These are phyloP conservation scores for Luffia ferchaultella DNA, from an alignment of 2,888 invertebrate genomes.

Conservation along the genomic window DNA sequence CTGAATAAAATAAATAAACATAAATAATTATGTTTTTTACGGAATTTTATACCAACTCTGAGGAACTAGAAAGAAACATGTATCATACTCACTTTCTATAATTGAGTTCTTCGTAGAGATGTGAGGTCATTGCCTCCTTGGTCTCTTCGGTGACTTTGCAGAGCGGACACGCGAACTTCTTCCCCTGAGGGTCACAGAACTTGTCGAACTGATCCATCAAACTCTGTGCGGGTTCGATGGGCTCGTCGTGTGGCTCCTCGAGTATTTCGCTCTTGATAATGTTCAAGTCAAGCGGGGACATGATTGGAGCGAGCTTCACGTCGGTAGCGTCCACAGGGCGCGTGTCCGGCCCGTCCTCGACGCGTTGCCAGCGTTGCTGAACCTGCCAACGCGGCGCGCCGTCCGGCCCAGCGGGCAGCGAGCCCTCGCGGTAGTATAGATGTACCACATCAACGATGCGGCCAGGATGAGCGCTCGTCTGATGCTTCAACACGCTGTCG, in stretches of 20 bases:
- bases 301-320: constrained; percentile 7
- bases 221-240: constrained; percentile 27
- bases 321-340: constrained; percentile 17
- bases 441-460: constrained; percentile 43
- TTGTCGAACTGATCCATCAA: constrained; percentile 35
- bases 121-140: constrained; percentile 69
- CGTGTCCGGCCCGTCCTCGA: constrained; percentile 4
- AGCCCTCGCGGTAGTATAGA: constrained; percentile 62
- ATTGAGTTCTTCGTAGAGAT: constrained; percentile 72
- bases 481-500: constrained; percentile 68
- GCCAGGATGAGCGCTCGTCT: constrained; percentile 62
- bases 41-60: too few relatives aligned
- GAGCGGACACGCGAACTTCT: constrained; percentile 67
- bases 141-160: constrained; percentile 68
- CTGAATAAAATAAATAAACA: too few relatives aligned
- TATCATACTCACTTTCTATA: constrained; percentile 69
- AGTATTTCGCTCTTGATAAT: constrained; percentile 40
- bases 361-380: constrained; percentile 22
- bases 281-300: constrained; percentile 28
- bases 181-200: constrained; percentile 58
- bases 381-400: constrained; percentile 40
- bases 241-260: constrained; percentile 21
- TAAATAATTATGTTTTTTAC: too few relatives aligned
- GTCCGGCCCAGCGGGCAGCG: constrained; percentile 31
- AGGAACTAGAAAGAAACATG: too few relatives aligned